Percentiles rank a stretch among this genome's conserved stretches.
Evolutionary conservation across 2,888 invertebrate species (phyloP).

Genomic region (Drepanosiphum platanoidis): DNA sequence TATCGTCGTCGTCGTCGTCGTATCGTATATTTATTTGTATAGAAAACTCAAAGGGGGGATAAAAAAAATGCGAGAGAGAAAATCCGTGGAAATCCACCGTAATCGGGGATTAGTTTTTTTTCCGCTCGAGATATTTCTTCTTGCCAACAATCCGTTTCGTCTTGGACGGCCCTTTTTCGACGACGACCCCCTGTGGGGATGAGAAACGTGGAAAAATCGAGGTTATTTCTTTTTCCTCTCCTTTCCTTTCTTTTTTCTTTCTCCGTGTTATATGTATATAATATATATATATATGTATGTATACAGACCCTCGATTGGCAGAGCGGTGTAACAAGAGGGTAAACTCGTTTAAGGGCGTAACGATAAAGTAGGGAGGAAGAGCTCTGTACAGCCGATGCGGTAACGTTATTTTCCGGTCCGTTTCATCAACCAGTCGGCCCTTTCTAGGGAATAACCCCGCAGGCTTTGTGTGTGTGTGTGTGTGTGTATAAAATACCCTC

Average conservation of each 20-base stretch:
- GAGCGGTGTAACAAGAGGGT: slow-evolving; percentile 57
- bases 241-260: neutral
- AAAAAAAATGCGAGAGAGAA: slow-evolving; percentile 39
- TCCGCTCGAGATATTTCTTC: slow-evolving; percentile 57
- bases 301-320: slow-evolving; percentile 16
- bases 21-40: slow-evolving; percentile 33
- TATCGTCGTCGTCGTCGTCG: slow-evolving; percentile 12
- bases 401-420: slow-evolving; percentile 62
- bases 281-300: neutral
- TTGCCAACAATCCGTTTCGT: slow-evolving; percentile 61
- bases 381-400: slow-evolving; percentile 54
- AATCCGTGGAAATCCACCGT: slow-evolving; percentile 60
- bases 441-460: slow-evolving; percentile 56
- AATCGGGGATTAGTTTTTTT: slow-evolving; percentile 61
- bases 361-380: slow-evolving; percentile 56
- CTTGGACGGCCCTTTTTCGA: slow-evolving; percentile 51
- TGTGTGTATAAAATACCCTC: slow-evolving; percentile 35
- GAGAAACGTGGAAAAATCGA: slow-evolving; percentile 57
- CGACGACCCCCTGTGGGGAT: slow-evolving; percentile 44
- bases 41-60: slow-evolving; percentile 25
- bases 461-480: slow-evolving; percentile 24
- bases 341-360: slow-evolving; percentile 61
- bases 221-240: slow-evolving; percentile 54
- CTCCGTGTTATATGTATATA: neutral
- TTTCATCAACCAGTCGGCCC: slow-evolving; percentile 60